Percentiles rank a stretch among this genome's conserved stretches.
These are phyloP conservation scores for Luscinia luscinia DNA, from an alignment of 2,797 vertebrate species.

Conservation along the genomic window DNA sequence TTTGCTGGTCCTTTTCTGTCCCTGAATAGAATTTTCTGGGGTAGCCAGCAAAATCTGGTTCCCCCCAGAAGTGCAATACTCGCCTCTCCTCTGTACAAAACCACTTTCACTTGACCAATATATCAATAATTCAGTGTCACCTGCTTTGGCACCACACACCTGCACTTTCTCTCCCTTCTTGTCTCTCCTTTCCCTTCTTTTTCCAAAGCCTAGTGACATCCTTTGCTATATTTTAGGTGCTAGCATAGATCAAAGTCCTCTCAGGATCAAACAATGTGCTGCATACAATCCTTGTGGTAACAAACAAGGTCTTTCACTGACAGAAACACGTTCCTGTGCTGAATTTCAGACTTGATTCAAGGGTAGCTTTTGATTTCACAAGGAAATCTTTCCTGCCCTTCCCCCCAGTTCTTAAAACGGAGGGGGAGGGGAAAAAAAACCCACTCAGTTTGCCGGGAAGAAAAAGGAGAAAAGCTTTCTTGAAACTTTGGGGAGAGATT, in stretches of 20 bases:
- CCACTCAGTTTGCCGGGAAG: background rate
- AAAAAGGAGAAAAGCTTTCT: background rate
- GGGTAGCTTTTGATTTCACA: slow-evolving; percentile 59
- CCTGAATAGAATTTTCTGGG: background rate
- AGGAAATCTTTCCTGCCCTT: background rate
- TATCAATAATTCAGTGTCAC: background rate
- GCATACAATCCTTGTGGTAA: slow-evolving; percentile 29
- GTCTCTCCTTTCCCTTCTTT: background rate
- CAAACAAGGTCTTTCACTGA: slow-evolving; percentile 62
- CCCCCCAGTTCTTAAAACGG: background rate
- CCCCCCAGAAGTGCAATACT: background rate
- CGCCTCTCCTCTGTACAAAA: background rate
- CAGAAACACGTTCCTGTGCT: slow-evolving; percentile 39
- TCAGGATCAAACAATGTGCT: slow-evolving; percentile 43
- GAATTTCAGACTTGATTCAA: slow-evolving; percentile 26
- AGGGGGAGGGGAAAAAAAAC: background rate
- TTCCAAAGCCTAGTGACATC: slow-evolving; percentile 45
- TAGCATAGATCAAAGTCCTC: slow-evolving; percentile 63
- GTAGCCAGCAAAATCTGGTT: background rate
- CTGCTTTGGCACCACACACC: background rate
- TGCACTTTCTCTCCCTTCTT: background rate
- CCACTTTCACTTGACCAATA: background rate
- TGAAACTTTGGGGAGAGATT: background rate
- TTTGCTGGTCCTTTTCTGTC: background rate
- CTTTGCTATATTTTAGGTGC: slow-evolving; percentile 43